Evolutionary conservation across 2,888 invertebrate species (phyloP).

Genomic region (Aphodius sticticus): DNA sequence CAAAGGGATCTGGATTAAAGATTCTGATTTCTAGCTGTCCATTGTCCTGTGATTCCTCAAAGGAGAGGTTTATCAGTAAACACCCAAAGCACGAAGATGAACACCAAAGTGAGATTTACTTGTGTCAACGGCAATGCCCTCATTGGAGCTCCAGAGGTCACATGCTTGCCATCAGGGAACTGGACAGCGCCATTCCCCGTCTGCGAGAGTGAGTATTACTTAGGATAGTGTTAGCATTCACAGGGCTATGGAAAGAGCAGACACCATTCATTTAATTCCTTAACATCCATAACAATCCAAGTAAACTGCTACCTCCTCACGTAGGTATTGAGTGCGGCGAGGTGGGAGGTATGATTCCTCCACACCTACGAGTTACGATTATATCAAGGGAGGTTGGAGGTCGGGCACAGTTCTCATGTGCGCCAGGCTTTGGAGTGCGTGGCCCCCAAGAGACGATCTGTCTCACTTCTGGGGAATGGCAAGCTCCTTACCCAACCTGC

Average conservation of each 20-base stretch:
- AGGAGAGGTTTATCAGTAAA: constrained; percentile 78
- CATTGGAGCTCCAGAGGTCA: constrained; percentile 76
- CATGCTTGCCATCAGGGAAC: constrained; percentile 84
- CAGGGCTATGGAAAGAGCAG: not conserved
- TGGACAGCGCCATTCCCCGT: constrained; percentile 86
- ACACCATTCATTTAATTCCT: not conserved
- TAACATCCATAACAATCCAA: not conserved
- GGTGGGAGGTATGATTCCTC: constrained; percentile 63
- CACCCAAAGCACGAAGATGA: constrained; percentile 76
- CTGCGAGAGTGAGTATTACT: constrained; percentile 74
- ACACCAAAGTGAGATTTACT: constrained; percentile 75
- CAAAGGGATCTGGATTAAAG: not conserved
- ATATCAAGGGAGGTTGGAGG: constrained; percentile 83
- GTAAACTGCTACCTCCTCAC: constrained; percentile 12
- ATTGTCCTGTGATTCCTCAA: constrained; percentile 78
- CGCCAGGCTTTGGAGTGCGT: constrained; percentile 77
- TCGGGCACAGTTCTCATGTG: constrained; percentile 80
- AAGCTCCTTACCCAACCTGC: constrained; percentile 77
- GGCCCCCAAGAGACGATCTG: constrained; percentile 81
- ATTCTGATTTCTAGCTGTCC: constrained; percentile 66
- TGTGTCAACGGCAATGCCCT: constrained; percentile 84
- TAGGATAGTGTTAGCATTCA: constrained; percentile 8
- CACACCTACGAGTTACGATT: constrained; percentile 75
- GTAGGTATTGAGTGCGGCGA: constrained; percentile 83
- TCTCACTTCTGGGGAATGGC: constrained; percentile 81